These are phyloP conservation scores for Strigamia crassipes DNA, from an alignment of 2,888 invertebrate species.

Conservation along the genomic window DNA sequence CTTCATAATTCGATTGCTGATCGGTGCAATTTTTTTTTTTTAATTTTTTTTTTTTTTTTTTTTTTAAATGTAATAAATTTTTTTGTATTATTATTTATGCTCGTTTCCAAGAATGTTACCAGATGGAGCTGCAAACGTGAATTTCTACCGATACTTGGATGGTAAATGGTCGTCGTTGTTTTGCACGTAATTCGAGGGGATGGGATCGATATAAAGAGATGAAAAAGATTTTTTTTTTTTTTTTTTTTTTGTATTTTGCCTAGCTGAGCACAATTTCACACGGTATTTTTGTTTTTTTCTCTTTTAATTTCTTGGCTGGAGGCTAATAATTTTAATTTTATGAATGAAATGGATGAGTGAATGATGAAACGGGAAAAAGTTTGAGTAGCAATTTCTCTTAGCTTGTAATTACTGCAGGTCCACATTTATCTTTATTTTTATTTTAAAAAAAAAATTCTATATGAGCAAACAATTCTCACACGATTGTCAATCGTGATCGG, in stretches of 20 bases:
- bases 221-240: no score
- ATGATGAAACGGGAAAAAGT: not conserved
- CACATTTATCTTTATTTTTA: no score
- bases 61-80: not conserved
- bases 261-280: not conserved
- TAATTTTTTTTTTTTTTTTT: not conserved
- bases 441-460: not conserved
- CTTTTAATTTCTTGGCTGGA: not conserved
- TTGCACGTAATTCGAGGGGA: no score
- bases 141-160: no score
- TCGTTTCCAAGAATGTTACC: no score
- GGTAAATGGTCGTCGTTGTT: no score
- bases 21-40: not conserved
- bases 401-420: not conserved
- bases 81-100: not conserved
- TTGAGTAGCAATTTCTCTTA: not conserved
- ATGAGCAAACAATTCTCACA: conserved; percentile 22
- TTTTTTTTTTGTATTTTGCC: not conserved
- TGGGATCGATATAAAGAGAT: no score
- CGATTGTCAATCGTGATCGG: not conserved
- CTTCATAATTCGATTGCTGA: conserved; percentile 22
- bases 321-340: conserved; percentile 8
- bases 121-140: no score
- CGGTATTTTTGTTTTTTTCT: not conserved
- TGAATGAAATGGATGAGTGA: not conserved